Percentiles rank a stretch among this genome's conserved stretches.
Evolutionary conservation across 2,797 vertebrate genomes (phyloP).

Genomic region (Acanthurus lineatus): DNA sequence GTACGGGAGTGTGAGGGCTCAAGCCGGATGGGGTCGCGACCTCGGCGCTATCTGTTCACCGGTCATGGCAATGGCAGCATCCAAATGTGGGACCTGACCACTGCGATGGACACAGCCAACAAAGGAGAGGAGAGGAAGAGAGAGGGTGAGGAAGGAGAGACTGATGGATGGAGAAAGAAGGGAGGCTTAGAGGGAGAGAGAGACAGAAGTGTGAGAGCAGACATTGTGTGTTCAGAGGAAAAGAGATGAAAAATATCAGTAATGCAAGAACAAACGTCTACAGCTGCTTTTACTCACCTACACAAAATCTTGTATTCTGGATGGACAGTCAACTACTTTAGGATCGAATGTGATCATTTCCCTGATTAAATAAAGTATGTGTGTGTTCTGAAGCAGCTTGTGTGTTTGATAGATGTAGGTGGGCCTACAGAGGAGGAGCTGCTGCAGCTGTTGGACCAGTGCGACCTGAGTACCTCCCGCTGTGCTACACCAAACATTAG

Average conservation of each 20-base stretch:
- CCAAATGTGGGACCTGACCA: slow-evolving; percentile 99
- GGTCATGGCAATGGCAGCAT: slow-evolving; percentile 98
- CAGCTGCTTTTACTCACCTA: neutral
- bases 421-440: slow-evolving; percentile 96
- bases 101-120: slow-evolving; percentile 96
- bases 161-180: neutral
- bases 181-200: neutral
- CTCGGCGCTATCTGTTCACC: slow-evolving; percentile 95
- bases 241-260: neutral
- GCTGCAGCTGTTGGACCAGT: slow-evolving; percentile 96
- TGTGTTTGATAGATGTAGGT: slow-evolving; percentile 86
- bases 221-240: neutral
- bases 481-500: slow-evolving; percentile 98
- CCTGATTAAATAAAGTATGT: neutral
- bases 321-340: neutral
- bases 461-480: slow-evolving; percentile 96
- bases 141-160: slow-evolving; percentile 67
- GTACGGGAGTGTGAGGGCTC: slow-evolving; percentile 97
- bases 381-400: slow-evolving; percentile 17
- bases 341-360: neutral
- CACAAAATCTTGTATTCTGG: neutral
- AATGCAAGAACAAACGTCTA: too few relatives aligned
- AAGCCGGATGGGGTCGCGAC: slow-evolving; percentile 96
- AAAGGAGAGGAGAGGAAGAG: slow-evolving; percentile 91
- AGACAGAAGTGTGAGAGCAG: neutral